phyloP scores from a whole-genome alignment of 1,140 invertebrate species.

The Ectropis grisescens region DNA sequence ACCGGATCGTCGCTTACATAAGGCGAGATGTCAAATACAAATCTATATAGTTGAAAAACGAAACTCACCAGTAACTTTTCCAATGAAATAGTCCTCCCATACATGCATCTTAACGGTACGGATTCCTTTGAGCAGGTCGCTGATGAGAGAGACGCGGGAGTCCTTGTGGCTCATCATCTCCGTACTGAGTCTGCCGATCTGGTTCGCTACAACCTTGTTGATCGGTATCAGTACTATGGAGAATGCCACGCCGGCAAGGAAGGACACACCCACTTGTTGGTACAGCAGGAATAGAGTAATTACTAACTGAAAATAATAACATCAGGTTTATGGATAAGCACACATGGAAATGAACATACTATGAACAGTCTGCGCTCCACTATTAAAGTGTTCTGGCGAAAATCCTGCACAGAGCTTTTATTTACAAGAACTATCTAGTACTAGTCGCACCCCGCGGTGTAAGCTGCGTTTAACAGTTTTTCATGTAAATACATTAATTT shows the following conservation, averaged over 20 bases:
- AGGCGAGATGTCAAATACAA: no score
- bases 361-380: no score
- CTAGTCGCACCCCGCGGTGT: no score
- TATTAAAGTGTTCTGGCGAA: no score
- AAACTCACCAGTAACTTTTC: constrained; percentile 69
- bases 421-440: no score
- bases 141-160: constrained; percentile 87
- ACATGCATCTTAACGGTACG: constrained; percentile 92
- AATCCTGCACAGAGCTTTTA: no score
- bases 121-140: constrained; percentile 90
- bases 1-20: no score
- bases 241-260: constrained; percentile 90
- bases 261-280: constrained; percentile 90
- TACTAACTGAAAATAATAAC: constrained; percentile 75
- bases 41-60: no score
- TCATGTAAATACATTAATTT: no score
- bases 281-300: constrained; percentile 88
- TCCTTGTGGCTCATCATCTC: constrained; percentile 96
- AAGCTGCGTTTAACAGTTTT: no score
- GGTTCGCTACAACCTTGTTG: constrained; percentile 91
- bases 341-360: background rate
- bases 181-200: constrained; percentile 89
- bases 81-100: constrained; percentile 92
- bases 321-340: background rate
- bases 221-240: constrained; percentile 92